These are phyloP conservation scores for Phoenicopterus ruber DNA, from an alignment of 2,113 vertebrate species.

Conservation along the genomic window DNA sequence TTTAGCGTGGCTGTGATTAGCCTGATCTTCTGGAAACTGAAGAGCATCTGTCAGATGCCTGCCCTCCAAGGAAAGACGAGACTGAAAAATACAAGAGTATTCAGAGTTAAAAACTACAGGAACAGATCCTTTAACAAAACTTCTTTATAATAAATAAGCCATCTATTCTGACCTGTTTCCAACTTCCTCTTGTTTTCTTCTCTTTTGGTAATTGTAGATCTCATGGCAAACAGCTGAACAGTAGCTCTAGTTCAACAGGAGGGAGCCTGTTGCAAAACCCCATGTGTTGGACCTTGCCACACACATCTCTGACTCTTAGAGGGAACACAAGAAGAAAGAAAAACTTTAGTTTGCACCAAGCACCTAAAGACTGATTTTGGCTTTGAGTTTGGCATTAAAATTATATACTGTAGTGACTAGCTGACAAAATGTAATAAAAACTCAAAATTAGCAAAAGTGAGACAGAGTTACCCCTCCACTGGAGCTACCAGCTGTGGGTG, in stretches of 20 bases:
- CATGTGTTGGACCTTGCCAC: background rate
- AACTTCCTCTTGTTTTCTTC: background rate
- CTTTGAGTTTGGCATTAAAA: background rate
- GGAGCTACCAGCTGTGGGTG: background rate
- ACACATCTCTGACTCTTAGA: background rate
- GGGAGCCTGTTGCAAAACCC: background rate
- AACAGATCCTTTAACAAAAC: background rate
- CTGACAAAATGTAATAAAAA: background rate
- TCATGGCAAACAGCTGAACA: background rate
- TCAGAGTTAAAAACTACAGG: background rate
- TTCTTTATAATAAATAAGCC: background rate
- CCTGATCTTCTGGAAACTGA: background rate
- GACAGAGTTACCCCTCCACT: background rate
- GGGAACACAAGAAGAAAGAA: background rate
- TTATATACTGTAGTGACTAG: background rate
- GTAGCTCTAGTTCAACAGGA: background rate
- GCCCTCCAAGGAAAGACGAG: background rate
- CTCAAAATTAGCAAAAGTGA: background rate
- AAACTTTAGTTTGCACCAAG: background rate
- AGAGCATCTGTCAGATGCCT: background rate
- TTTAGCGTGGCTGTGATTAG: background rate
- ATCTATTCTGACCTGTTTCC: background rate
- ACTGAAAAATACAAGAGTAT: background rate
- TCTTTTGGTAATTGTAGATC: background rate
- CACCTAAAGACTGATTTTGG: background rate